phyloP scores from a whole-genome alignment of 2,888 invertebrate species.

The Sminthurides aquaticus region DNA sequence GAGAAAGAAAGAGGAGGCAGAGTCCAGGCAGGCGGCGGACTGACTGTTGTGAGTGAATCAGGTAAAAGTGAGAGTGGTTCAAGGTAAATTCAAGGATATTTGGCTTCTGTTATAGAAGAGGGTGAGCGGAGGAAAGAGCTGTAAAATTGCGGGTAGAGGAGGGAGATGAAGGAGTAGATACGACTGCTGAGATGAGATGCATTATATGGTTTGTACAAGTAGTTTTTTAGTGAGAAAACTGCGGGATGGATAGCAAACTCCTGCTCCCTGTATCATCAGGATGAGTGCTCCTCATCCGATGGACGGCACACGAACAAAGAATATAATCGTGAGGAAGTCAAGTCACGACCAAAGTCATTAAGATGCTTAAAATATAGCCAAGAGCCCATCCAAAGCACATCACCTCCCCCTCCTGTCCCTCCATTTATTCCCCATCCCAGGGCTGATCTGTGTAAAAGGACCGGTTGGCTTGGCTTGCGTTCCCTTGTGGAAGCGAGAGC shows the following conservation, averaged over 20 bases:
- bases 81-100: neutral
- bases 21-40: no score
- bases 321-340: constrained; percentile 31
- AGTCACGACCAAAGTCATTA: constrained; percentile 36
- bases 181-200: neutral
- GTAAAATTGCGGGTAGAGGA: neutral
- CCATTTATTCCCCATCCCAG: neutral
- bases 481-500: no score
- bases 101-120: no score
- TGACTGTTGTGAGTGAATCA: no score
- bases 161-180: neutral
- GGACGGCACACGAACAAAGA: constrained; percentile 37
- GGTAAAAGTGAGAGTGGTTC: neutral
- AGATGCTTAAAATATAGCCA: constrained; percentile 32
- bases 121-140: neutral
- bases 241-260: neutral
- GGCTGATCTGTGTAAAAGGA: neutral
- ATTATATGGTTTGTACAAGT: no score
- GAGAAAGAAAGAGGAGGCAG: neutral
- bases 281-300: neutral
- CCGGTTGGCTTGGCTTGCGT: neutral
- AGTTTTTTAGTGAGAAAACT: neutral
- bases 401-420: constrained; percentile 13
- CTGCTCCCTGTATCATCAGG: neutral
- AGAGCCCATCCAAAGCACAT: constrained; percentile 11